phyloP scores from a whole-genome alignment of 2,888 invertebrate genomes.

The Cynaeus angustus region DNA sequence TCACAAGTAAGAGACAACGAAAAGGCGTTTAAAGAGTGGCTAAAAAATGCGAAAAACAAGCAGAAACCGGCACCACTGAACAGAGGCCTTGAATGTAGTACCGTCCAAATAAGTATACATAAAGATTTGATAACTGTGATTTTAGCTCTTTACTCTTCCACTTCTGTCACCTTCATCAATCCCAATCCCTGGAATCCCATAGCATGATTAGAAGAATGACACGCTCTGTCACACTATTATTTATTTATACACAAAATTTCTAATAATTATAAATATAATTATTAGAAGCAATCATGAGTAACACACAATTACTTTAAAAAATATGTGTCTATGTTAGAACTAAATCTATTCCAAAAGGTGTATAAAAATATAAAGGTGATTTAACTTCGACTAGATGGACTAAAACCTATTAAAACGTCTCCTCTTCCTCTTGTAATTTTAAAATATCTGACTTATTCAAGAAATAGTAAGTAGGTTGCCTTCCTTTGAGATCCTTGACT shows the following conservation, averaged over 20 bases:
- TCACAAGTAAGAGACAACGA: slow-evolving; percentile 74
- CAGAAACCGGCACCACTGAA: slow-evolving; percentile 78
- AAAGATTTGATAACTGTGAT: slow-evolving; percentile 40
- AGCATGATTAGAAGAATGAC: slow-evolving; percentile 5
- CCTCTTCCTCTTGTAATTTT: slow-evolving; percentile 89
- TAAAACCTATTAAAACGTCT: slow-evolving; percentile 72
- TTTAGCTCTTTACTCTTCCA: slow-evolving; percentile 79
- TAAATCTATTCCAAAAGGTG: slow-evolving; percentile 34
- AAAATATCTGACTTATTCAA: slow-evolving; percentile 93
- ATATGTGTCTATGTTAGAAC: slow-evolving; percentile 12
- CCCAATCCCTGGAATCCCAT: slow-evolving; percentile 78
- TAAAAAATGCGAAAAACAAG: slow-evolving; percentile 76
- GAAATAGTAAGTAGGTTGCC: slow-evolving; percentile 93
- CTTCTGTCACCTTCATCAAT: slow-evolving; percentile 78
- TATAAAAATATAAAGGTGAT: slow-evolving; percentile 50
- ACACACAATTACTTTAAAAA: slow-evolving; percentile 34
- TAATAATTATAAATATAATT: slow-evolving; percentile 4
- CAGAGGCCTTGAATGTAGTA: slow-evolving; percentile 77
- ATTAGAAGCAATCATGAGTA: slow-evolving; percentile 14
- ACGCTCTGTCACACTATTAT: slow-evolving; percentile 3
- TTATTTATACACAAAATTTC: slow-evolving; percentile 3
- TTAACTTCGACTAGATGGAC: slow-evolving; percentile 34
- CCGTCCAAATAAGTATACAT: background rate
- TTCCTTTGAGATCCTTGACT: slow-evolving; percentile 89
- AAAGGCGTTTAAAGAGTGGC: slow-evolving; percentile 78